These are phyloP conservation scores for Myodes glareolus DNA, from an alignment of 2,113 vertebrate genomes.

Conservation along the genomic window DNA sequence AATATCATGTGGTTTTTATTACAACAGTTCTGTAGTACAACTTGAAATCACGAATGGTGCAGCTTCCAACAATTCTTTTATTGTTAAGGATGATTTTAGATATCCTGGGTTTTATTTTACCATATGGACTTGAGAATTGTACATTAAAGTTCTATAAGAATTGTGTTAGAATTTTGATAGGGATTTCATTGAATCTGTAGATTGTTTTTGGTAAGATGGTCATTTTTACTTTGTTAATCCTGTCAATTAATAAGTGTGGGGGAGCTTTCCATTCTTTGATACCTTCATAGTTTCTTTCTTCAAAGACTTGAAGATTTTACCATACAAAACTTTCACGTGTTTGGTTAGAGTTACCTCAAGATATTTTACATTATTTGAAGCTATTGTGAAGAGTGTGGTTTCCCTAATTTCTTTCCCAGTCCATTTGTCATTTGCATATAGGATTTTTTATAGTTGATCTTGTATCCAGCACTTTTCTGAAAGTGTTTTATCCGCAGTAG, in stretches of 20 bases:
- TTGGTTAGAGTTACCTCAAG: neutral
- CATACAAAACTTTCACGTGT: neutral
- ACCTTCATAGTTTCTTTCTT: neutral
- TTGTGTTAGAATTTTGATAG: neutral
- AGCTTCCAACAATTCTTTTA: neutral
- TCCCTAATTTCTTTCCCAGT: neutral
- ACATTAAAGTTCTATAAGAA: neutral
- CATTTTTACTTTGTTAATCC: neutral
- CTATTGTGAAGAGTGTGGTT: neutral
- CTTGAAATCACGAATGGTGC: neutral
- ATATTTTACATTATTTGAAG: neutral
- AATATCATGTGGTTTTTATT: neutral
- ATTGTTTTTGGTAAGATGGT: neutral
- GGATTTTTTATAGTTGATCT: neutral
- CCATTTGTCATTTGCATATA: neutral
- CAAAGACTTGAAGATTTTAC: neutral
- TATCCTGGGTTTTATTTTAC: neutral
- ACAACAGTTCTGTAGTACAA: neutral
- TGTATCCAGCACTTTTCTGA: neutral
- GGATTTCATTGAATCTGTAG: neutral
- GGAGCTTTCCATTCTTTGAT: neutral
- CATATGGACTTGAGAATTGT: neutral
- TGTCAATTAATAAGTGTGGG: neutral
- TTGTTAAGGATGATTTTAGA: neutral
- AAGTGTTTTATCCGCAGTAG: neutral